Conservation (phyloP, 2,888 invertebrate genomes). For the Drosophila paramelanica region DNA sequence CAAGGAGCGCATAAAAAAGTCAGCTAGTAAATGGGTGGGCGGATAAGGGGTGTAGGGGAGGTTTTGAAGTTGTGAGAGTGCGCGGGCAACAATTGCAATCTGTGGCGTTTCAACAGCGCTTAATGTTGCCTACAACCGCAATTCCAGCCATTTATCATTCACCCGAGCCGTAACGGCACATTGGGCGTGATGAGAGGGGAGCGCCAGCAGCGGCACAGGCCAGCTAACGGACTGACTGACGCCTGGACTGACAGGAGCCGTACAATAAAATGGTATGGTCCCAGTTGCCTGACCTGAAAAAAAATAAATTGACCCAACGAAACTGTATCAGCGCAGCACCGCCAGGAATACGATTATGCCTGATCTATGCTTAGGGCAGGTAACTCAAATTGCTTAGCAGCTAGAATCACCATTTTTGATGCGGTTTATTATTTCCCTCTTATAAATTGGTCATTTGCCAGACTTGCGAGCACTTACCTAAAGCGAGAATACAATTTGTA, state of each 20-base stretch:
- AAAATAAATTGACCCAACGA: conserved; percentile 50
- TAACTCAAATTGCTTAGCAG: conserved; percentile 46
- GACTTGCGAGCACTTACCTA: conserved; percentile 41
- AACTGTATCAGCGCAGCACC: conserved; percentile 7
- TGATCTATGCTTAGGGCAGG: conserved; percentile 40
- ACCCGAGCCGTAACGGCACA: conserved; percentile 40
- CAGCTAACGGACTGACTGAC: conserved; percentile 15
- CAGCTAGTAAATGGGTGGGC: conserved; percentile 22
- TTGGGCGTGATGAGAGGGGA: background rate
- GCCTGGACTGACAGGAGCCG: conserved; percentile 23
- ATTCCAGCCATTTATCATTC: conserved; percentile 77
- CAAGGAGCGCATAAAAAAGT: conserved; percentile 41
- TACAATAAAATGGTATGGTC: conserved; percentile 20
- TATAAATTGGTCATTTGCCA: conserved; percentile 26
- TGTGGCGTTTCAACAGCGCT: conserved; percentile 75
- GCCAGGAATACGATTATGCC: conserved; percentile 33
- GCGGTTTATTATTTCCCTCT: conserved; percentile 13
- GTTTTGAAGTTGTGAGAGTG: background rate
- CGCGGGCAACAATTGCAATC: conserved; percentile 70
- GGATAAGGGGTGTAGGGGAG: background rate
- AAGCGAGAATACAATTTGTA: conserved; percentile 49
- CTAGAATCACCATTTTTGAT: conserved; percentile 6
- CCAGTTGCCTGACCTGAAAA: conserved; percentile 34
- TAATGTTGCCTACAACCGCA: conserved; percentile 76
- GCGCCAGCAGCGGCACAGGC: conserved; percentile 3